phyloP scores from a whole-genome alignment of 2,888 invertebrate species.

The Pterobdella sp. region DNA sequence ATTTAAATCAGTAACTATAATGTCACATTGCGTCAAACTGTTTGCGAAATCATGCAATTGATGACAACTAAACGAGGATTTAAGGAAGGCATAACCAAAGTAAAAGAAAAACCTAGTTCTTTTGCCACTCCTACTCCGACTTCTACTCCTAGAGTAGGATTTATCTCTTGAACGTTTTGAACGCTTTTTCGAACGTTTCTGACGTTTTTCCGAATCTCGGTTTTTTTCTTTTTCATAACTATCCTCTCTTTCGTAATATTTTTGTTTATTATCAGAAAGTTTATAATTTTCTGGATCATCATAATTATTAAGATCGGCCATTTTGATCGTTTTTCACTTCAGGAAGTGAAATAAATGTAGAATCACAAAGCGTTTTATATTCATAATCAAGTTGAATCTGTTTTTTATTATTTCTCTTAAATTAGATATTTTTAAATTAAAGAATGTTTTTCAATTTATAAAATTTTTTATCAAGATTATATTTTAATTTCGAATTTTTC shows the following conservation, averaged over 20 bases:
- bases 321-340: background rate
- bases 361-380: no score
- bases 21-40: background rate
- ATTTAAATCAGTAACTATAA: background rate
- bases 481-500: no score
- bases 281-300: background rate
- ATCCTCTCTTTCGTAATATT: background rate
- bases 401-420: no score
- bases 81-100: background rate
- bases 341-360: no score
- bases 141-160: background rate
- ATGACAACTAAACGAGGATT: background rate
- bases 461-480: no score
- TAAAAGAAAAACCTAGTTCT: background rate
- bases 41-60: background rate
- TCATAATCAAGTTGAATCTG: no score
- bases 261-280: background rate
- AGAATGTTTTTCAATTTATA: no score
- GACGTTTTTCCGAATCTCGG: background rate
- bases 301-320: background rate
- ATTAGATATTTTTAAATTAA: no score
- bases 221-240: background rate
- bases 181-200: constrained; percentile 4
- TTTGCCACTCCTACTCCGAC: constrained; percentile 5
- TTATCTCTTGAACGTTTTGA: background rate